Conservation (phyloP, 2,113 vertebrate species). For the Nibea albiflora region DNA sequence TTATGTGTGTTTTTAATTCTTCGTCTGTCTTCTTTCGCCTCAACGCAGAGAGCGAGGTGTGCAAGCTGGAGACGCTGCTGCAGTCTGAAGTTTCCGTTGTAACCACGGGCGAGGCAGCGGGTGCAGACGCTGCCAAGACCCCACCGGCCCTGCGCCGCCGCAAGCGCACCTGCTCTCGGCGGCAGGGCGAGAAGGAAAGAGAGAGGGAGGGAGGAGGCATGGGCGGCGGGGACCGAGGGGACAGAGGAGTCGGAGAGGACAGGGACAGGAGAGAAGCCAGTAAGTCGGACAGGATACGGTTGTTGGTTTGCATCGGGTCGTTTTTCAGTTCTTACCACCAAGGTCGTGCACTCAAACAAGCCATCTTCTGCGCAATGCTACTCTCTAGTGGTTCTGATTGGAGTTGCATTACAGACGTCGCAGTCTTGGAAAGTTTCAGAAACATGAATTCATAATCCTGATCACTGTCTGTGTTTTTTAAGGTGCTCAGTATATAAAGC, state of each 20-base stretch:
- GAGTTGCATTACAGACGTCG: background rate
- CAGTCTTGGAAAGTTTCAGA: background rate
- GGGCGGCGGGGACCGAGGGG: constrained; percentile 69
- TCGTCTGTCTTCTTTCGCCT: background rate
- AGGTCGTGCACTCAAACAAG: background rate
- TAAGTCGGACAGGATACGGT: constrained; percentile 42
- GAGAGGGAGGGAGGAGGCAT: constrained; percentile 75
- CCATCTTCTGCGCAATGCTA: background rate
- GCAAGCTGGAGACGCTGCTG: constrained; percentile 88
- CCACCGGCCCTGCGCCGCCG: constrained; percentile 85
- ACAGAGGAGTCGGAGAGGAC: constrained; percentile 76
- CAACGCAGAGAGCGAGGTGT: constrained; percentile 87
- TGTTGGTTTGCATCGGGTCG: background rate
- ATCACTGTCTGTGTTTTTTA: background rate
- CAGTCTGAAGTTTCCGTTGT: constrained; percentile 87
- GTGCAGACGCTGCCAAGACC: constrained; percentile 80
- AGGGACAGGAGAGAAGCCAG: constrained; percentile 77
- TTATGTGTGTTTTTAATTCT: background rate
- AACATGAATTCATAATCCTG: background rate
- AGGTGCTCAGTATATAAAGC: constrained; percentile 78
- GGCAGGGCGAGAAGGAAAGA: constrained; percentile 80
- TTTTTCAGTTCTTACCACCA: background rate
- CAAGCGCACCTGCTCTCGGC: constrained; percentile 88
- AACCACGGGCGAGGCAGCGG: constrained; percentile 82
- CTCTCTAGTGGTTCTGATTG: constrained; percentile 54